Evolutionary conservation across 2,888 invertebrate genomes (phyloP).

Genomic region (Ormyrus labotus): DNA sequence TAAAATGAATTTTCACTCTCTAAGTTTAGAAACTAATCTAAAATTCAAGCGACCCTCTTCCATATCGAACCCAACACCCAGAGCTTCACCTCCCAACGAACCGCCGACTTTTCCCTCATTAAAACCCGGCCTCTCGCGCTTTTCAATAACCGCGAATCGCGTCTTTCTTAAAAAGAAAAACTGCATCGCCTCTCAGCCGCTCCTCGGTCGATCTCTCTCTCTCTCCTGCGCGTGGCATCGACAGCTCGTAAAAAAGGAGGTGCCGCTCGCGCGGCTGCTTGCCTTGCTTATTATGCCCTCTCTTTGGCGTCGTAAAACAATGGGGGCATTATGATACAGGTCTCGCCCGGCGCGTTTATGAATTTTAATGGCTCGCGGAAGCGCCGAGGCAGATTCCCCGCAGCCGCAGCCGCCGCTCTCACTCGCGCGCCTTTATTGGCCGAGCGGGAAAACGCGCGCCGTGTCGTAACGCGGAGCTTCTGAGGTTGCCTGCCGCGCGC

Average conservation of each 20-base stretch:
- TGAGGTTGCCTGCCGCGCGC: background rate
- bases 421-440: background rate
- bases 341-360: background rate
- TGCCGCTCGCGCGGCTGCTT: background rate
- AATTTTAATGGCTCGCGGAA: background rate
- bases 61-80: too few relatives aligned
- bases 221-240: too few relatives aligned
- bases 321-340: background rate
- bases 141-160: too few relatives aligned
- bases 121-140: too few relatives aligned
- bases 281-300: background rate
- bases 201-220: background rate
- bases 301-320: background rate
- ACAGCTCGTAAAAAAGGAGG: too few relatives aligned
- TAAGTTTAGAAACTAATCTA: too few relatives aligned
- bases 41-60: too few relatives aligned
- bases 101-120: too few relatives aligned
- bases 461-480: background rate
- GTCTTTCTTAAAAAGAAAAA: too few relatives aligned
- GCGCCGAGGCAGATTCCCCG: background rate
- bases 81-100: too few relatives aligned
- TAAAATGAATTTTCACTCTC: too few relatives aligned
- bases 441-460: background rate
- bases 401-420: background rate
- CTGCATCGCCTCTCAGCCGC: background rate